Conservation (phyloP, 2,113 vertebrate species). For the Cheilinus undulatus region DNA sequence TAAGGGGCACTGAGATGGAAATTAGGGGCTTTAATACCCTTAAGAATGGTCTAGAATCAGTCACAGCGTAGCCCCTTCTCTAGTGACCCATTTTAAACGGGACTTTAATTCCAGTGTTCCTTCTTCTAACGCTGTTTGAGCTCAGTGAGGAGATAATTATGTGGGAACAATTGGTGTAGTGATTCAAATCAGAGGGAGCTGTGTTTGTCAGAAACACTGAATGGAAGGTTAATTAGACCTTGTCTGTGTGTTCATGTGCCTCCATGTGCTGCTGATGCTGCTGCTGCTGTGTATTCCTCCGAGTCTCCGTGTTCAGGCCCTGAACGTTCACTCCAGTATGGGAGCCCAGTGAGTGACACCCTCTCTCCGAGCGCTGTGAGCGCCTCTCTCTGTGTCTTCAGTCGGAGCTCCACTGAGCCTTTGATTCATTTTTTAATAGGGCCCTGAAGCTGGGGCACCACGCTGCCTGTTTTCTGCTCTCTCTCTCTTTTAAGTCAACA, state of each 20-base stretch:
- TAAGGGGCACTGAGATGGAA: no score
- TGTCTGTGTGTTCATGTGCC: conserved; percentile 6
- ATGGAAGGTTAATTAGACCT: conserved; percentile 41
- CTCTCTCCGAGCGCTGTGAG: conserved; percentile 41
- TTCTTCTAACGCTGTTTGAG: background rate
- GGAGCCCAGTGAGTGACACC: conserved; percentile 34
- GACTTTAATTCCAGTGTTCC: background rate
- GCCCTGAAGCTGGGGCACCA: conserved; percentile 62
- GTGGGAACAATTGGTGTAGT: conserved; percentile 18
- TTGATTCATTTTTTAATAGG: conserved; percentile 81
- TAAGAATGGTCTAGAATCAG: no score
- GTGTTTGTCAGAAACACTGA: conserved; percentile 22
- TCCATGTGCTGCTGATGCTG: no score
- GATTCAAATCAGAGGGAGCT: conserved; percentile 21
- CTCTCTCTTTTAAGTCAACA: conserved; percentile 40
- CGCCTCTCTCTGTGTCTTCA: conserved; percentile 37
- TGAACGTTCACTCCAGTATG: background rate
- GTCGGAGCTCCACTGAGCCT: conserved; percentile 51
- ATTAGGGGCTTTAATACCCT: no score
- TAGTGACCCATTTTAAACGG: background rate
- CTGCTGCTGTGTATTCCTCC: background rate
- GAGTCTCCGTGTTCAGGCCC: background rate
- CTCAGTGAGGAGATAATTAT: conserved; percentile 12
- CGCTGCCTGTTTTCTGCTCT: conserved; percentile 39
- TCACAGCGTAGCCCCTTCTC: no score